phyloP scores from a whole-genome alignment of 1,140 invertebrate genomes.

The Cyphomyrmex costatus region DNA sequence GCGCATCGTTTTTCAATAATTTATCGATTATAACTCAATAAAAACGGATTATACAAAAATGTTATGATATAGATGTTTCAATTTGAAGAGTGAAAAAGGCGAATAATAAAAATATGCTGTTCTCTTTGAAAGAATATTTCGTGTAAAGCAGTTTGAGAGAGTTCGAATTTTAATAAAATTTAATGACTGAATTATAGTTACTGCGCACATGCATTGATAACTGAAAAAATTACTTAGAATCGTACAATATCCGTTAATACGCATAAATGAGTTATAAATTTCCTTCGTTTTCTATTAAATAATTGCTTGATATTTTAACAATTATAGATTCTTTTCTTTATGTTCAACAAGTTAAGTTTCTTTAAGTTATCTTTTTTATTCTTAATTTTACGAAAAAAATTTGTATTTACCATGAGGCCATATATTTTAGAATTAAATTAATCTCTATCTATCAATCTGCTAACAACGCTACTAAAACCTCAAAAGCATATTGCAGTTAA shows the following conservation, averaged over 20 bases:
- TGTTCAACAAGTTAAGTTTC: neutral
- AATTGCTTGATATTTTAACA: neutral
- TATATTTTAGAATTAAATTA: neutral
- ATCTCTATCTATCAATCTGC: neutral
- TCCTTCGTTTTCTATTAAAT: neutral
- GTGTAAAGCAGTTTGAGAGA: neutral
- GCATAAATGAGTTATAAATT: neutral
- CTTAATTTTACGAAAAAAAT: neutral
- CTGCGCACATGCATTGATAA: neutral
- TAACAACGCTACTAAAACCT: neutral
- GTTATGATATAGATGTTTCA: neutral
- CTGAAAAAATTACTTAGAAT: neutral
- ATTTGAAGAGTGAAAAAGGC: neutral
- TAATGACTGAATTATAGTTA: neutral
- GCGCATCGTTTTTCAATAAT: too few relatives aligned
- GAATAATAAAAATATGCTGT: neutral
- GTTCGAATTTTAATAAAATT: neutral
- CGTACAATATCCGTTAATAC: neutral
- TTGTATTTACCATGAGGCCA: neutral
- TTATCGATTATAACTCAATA: neutral
- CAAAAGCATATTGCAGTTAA: constrained; percentile 5
- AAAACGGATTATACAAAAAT: neutral
- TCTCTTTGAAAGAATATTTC: neutral
- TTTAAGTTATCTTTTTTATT: neutral
- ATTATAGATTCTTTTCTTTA: neutral